Conservation (phyloP, 2,797 vertebrate species). For the Melanotaenia nigrans region DNA sequence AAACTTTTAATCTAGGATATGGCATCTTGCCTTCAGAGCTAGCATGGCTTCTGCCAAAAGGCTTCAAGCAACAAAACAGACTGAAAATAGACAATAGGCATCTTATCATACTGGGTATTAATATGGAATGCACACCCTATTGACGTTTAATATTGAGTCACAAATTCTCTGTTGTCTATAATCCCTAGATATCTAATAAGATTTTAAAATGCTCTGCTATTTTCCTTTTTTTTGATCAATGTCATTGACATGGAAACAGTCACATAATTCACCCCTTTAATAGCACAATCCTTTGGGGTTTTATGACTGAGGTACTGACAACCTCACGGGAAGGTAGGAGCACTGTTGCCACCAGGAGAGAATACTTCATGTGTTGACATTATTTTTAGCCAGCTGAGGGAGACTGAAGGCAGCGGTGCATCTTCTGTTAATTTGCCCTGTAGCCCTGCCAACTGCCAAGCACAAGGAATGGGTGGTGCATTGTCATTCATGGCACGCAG, state of each 20-base stretch:
- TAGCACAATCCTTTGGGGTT: constrained; percentile 34
- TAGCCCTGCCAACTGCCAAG: constrained; percentile 53
- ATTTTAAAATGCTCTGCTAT: constrained; percentile 38
- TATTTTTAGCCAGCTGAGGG: constrained; percentile 54
- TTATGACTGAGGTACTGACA: constrained; percentile 35
- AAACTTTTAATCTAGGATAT: constrained; percentile 55
- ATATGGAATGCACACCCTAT: constrained; percentile 24
- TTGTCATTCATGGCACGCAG: constrained; percentile 69
- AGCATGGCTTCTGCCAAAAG: constrained; percentile 36
- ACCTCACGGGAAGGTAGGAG: constrained; percentile 22
- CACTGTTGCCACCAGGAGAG: constrained; percentile 37
- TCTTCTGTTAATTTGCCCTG: constrained; percentile 45
- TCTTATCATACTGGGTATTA: constrained; percentile 44
- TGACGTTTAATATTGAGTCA: constrained; percentile 37
- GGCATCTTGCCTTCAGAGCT: constrained; percentile 48
- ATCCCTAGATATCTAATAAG: constrained; percentile 47
- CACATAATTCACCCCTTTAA: constrained; percentile 50
- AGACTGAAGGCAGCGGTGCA: constrained; percentile 48
- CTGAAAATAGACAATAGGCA: constrained; percentile 27
- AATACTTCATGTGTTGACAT: constrained; percentile 45
- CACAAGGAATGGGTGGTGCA: constrained; percentile 30
- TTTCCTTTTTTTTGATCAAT: constrained; percentile 11
- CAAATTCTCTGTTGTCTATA: constrained; percentile 31
- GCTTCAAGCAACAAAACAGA: constrained; percentile 44
- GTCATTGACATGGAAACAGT: constrained; percentile 40